Evolutionary conservation across 1,140 invertebrate genomes (phyloP), one percentile per base, ranked within the genome.

Genomic region (Cydia fagiglandana): DNA sequence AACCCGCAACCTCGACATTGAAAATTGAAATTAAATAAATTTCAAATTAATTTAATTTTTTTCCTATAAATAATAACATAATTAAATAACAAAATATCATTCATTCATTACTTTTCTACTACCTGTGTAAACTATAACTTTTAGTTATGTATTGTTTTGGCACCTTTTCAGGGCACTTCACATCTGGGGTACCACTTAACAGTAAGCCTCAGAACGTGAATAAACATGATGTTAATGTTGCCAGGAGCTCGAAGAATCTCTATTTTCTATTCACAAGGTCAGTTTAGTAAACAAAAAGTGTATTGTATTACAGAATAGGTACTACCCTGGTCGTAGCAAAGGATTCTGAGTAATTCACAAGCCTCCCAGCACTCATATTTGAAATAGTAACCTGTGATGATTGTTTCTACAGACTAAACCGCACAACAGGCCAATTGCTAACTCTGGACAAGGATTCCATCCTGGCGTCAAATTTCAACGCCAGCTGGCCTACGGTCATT

Each of bases 391-490:
- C 30, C 30, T 34, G 30, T 3, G 1, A n/a, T n/a, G n/a, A n/a
- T n/a, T 68, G 1, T 41, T 68, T 38, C 2, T 38, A 9, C 30
- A 68, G 64, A 20, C 13, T 24, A 4, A 68, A 68, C n/a, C 64
- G 34, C 30, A 68, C 34, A n/a, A 7, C 64, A 17, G 34, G 64
- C 30, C 64, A 68, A 38, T 5, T 6, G 10, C 34, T 68, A n/a
- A 0, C 79, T 78, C 28, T 76, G 17, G 41, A 64, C 66, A 70
- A 77, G n/a, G 50, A 28, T 10, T 77, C 56, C 2, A 45, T 77
- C 15, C 53, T 12, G 34, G 34, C 12, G 24, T 77, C 76, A 0
- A 38, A 77, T 38, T 77, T 77, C 76, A 73, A 77, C 56, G 15
- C 70, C 17, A 41, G 24, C 30, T n/a, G 15, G 47, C 28, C 47